phyloP scores from a whole-genome alignment of 2,888 invertebrate species.

The Drosophila picticornis region DNA sequence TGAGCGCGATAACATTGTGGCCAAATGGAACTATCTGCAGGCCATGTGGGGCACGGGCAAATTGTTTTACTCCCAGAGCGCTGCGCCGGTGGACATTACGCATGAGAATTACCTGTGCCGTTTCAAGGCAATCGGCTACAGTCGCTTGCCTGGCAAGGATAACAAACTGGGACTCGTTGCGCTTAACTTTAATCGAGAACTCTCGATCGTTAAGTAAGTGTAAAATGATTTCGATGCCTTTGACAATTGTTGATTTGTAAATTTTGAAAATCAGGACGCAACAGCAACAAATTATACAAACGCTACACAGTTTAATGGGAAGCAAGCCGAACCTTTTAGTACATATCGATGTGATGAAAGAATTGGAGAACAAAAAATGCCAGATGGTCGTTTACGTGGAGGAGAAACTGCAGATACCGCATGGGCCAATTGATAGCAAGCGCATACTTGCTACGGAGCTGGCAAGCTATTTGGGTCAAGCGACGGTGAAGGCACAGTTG shows the following conservation, averaged over 20 bases:
- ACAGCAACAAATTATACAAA: constrained; percentile 89
- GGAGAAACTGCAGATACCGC: constrained; percentile 87
- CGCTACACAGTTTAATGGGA: constrained; percentile 90
- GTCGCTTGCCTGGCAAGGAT: constrained; percentile 92
- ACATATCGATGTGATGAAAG: constrained; percentile 91
- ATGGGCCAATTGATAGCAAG: constrained; percentile 88
- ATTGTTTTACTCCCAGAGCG: constrained; percentile 91
- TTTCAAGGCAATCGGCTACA: constrained; percentile 98
- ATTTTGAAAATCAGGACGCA: constrained; percentile 87
- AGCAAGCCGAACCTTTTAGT: constrained; percentile 94
- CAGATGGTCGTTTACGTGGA: constrained; percentile 91
- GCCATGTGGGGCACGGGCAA: constrained; percentile 87
- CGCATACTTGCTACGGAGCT: constrained; percentile 91
- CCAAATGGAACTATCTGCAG: constrained; percentile 97
- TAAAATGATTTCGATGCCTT: accelerated
- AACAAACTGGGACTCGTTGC: constrained; percentile 97
- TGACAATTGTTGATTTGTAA: neutral
- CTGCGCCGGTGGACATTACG: constrained; percentile 91
- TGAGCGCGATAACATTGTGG: constrained; percentile 96
- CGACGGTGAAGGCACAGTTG: constrained; percentile 90
- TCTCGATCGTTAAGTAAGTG: constrained; percentile 91
- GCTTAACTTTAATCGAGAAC: constrained; percentile 92
- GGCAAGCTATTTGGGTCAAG: constrained; percentile 89
- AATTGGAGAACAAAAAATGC: constrained; percentile 91
- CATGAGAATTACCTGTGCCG: constrained; percentile 96